Evolutionary conservation across 2,113 vertebrate genomes (phyloP).

Genomic region (Eudorcas thomsonii): DNA sequence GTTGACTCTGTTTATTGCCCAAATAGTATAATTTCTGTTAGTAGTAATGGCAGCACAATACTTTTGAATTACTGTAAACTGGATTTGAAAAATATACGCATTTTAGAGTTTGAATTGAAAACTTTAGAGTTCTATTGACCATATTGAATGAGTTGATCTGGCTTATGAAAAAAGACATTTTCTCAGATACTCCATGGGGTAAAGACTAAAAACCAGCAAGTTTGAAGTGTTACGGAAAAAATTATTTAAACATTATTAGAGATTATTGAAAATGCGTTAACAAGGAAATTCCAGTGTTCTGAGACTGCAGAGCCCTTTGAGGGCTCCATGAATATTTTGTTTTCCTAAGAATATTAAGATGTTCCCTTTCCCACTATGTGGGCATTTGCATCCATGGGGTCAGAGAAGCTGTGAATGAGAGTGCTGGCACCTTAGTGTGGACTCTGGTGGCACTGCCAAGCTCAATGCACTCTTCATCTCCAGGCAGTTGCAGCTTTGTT

Average conservation of each 20-base stretch:
- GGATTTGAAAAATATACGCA: neutral
- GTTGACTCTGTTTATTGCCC: neutral
- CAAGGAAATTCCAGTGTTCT: neutral
- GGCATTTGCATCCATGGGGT: neutral
- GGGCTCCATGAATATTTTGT: neutral
- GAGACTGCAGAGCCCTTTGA: neutral
- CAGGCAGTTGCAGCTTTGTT: neutral
- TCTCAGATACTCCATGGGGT: neutral
- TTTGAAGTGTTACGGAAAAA: neutral
- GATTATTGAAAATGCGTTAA: neutral
- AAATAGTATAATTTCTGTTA: neutral
- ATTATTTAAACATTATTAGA: neutral
- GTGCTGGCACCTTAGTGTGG: neutral
- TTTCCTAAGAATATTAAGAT: neutral
- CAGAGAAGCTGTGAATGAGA: neutral
- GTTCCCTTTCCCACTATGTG: neutral
- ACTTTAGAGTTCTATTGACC: neutral
- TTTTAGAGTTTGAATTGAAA: slow-evolving; percentile 4
- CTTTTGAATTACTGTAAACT: neutral
- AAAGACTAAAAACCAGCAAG: neutral
- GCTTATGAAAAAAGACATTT: neutral
- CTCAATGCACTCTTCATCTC: neutral
- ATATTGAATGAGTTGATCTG: neutral
- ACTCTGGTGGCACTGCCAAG: neutral
- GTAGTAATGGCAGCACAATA: neutral